Base-by-base conservation (phyloP, 53 echinoderm and acorn worm species). In the Henricia sp. region DNA sequence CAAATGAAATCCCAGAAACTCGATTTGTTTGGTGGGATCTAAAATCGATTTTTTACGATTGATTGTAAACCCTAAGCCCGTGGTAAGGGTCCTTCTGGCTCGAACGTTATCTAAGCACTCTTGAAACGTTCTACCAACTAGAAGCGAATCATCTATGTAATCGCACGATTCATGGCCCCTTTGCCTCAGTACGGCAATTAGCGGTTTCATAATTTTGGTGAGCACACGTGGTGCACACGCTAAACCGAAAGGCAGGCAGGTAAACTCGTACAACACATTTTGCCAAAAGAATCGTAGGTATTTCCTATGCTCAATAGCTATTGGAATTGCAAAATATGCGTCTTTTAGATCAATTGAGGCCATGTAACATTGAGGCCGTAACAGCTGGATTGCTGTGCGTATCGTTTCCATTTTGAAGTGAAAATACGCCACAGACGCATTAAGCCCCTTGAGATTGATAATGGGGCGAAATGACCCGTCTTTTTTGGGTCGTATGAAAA, bases 141-240 rank as follows among this genome's bases (percentile, higher is more conserved):
- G 44, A 9, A 44, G 13, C 6, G 44, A 44, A 13, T 44, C 44
- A 20, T 55, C 55, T 4, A 55, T 11, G 20, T 55, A 55, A 55
- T 55, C 55, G 20, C 55, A 55, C 16, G 55, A 17, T 55, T 55
- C 55, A 20, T 55, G 55, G 21, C 55, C 55, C 55, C 27, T 4
- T 28, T 8, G 29, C 62, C 62, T 25, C 29, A 60, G 29, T 26
- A 32, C 3, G 16, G 55, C 55, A 55, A 55, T 55, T 4, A 55
- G 19, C 20, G 44, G 44, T 44, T 44, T 44, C 44, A 44, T 44
- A 44, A 44, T 44, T 44, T 44, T 44, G 6, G 44, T 55, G 43
- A 82, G 64, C 37, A 82, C 64, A 40, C 82, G 65, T 43, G 64
- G 82, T 82, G 82, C 82, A 41, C 82, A 82, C 50, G 82, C 63